phyloP scores from a whole-genome alignment of 2,797 vertebrate species.

The Danio tinwini region DNA sequence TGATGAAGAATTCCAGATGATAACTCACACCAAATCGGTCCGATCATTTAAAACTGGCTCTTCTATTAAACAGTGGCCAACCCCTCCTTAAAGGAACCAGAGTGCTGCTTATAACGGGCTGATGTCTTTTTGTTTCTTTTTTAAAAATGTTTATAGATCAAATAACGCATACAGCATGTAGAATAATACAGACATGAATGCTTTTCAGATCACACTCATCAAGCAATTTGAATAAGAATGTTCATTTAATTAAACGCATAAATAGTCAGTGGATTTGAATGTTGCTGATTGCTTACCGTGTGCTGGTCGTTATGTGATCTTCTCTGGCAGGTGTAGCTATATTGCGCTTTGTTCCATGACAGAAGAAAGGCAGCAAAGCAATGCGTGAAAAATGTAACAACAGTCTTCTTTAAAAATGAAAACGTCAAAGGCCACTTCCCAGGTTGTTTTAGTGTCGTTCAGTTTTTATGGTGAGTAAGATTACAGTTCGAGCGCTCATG shows the following conservation, averaged over 20 bases:
- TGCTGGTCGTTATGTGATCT: conserved; percentile 24
- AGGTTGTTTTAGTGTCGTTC: neutral
- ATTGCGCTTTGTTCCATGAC: conserved; percentile 29
- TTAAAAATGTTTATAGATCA: too few relatives aligned
- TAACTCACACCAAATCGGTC: conserved; percentile 38
- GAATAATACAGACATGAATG: neutral
- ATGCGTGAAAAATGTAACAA: neutral
- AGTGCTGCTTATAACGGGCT: conserved; percentile 32
- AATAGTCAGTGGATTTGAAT: neutral
- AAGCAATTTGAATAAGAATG: neutral
- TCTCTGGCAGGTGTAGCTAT: conserved; percentile 20
- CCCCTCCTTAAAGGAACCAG: conserved; percentile 51
- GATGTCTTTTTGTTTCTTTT: neutral
- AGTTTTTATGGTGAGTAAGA: neutral
- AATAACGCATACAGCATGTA: neutral
- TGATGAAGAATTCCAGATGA: conserved; percentile 74
- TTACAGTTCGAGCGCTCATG: conserved; percentile 6
- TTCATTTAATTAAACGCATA: neutral
- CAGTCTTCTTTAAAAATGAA: neutral
- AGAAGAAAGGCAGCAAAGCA: conserved; percentile 9
- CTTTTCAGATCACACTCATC: neutral
- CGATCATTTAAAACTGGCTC: conserved; percentile 55
- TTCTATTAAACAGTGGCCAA: conserved; percentile 53
- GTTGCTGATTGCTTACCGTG: conserved; percentile 31
- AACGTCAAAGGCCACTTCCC: neutral